Base-by-base conservation (phyloP, 92 coral and sea anemone genomes). In the Heteractis magnifica region DNA sequence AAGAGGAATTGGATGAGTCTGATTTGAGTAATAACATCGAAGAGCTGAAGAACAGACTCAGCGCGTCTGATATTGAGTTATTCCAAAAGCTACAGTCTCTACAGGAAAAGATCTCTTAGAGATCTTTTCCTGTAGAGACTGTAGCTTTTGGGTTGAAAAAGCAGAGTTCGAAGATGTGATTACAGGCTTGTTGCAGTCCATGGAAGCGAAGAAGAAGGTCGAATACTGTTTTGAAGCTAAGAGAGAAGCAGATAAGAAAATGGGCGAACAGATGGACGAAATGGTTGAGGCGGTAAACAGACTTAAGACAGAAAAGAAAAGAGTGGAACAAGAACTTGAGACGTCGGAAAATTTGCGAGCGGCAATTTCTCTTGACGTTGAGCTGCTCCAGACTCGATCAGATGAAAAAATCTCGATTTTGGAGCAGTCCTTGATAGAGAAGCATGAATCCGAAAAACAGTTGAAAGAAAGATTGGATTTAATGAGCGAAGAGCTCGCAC, bases 331-430 rank as follows among this genome's bases (percentile, higher is more conserved):
- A 16, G 75, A 71, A 23, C 58, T 81, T 48, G 77, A 60, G 6
- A 12, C 15, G 1, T 81, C 83, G 14, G 51, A 79, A 44, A 44
- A 79, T 23, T 48, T 79, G 12, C 44, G 73, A 68, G 73, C 49
- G 23, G 73, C 49, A 23, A 68, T 20, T 10, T 3, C 71, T 18
- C n/a, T 15, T 75, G 53, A 18, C 18, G 73, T 15, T 11, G 77
- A 70, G 19, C 23, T 19, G 77, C 51, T 49, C 68, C 73, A 81
- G 49, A 62, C 71, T 12, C 53, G 65, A 9, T 65, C 71, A n/a
- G 59, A 79, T 62, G 74, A 79, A 6, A 79, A 79, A 11, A 79
- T 71, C 48, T 79, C 83, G 15, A 15, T 20, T 26, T 68, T 68
- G 16, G 73, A 68, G 18, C 73, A 68, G 19, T 23, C 73, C 0